Conservation (phyloP, 2,113 vertebrate species). For the Oreochromis aureus region DNA sequence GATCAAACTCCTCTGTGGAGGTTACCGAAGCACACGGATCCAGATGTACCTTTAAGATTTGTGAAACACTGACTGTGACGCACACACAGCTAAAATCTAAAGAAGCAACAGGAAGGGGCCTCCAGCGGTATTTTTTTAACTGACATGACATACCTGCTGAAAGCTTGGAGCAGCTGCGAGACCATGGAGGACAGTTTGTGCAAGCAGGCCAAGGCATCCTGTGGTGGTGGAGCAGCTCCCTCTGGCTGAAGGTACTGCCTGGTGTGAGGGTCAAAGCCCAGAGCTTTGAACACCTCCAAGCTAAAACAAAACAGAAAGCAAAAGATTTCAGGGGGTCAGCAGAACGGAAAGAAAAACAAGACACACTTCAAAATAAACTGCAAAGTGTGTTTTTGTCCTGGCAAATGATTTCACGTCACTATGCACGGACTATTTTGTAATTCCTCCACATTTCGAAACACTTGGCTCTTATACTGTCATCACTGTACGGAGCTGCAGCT, state of each 20-base stretch:
- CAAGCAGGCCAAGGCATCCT: slow-evolving; percentile 79
- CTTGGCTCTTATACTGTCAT: background rate
- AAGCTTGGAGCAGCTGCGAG: slow-evolving; percentile 79
- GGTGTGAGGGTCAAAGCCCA: slow-evolving; percentile 60
- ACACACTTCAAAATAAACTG: background rate
- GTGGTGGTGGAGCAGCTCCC: slow-evolving; percentile 66
- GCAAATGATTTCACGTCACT: background rate
- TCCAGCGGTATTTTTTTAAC: background rate
- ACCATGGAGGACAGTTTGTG: slow-evolving; percentile 78
- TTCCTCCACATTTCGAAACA: background rate
- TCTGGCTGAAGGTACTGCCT: slow-evolving; percentile 32
- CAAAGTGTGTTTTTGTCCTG: background rate
- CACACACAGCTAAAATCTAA: background rate
- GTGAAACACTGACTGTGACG: background rate
- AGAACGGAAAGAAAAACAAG: background rate
- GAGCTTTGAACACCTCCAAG: slow-evolving; percentile 64
- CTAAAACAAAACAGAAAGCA: slow-evolving; percentile 55
- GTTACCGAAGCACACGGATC: background rate
- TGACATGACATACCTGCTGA: slow-evolving; percentile 74
- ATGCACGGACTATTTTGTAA: background rate
- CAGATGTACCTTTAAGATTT: background rate
- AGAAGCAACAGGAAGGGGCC: background rate
- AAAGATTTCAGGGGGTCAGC: background rate
- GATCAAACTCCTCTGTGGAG: background rate
- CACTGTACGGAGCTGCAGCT: background rate